Conservation (phyloP, 2,113 vertebrate species). For the Pristiophorus japonicus region DNA sequence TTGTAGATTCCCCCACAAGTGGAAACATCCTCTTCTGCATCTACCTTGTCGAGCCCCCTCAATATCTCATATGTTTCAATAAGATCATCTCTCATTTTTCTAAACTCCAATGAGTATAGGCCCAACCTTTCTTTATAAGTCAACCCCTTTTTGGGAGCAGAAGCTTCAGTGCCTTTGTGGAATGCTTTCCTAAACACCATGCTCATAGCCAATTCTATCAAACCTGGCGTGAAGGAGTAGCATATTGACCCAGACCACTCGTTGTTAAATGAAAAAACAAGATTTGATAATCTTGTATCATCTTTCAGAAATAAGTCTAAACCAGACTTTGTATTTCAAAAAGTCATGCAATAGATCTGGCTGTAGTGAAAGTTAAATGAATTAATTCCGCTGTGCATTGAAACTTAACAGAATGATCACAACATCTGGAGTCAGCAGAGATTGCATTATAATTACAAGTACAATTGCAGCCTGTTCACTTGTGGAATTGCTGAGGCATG, state of each 20-base stretch:
- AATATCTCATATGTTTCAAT: too few relatives aligned
- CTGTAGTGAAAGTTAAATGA: neutral
- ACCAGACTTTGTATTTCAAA: neutral
- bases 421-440: neutral
- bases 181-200: neutral
- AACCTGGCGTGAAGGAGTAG: neutral
- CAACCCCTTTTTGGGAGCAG: too few relatives aligned
- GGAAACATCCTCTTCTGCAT: too few relatives aligned
- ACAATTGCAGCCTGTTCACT: neutral
- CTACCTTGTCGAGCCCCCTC: too few relatives aligned
- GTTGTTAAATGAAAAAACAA: neutral
- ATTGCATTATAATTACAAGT: neutral
- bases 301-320: neutral
- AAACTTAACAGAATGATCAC: neutral
- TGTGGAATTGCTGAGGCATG: neutral
- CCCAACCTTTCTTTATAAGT: too few relatives aligned
- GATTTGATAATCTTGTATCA: neutral
- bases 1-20: too few relatives aligned
- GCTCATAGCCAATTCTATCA: neutral
- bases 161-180: too few relatives aligned
- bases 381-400: neutral
- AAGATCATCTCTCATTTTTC: too few relatives aligned
- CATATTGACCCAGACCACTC: neutral
- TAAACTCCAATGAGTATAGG: too few relatives aligned
- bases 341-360: neutral